phyloP scores from a whole-genome alignment of 2,797 vertebrate genomes.

The Parambassis ranga region DNA sequence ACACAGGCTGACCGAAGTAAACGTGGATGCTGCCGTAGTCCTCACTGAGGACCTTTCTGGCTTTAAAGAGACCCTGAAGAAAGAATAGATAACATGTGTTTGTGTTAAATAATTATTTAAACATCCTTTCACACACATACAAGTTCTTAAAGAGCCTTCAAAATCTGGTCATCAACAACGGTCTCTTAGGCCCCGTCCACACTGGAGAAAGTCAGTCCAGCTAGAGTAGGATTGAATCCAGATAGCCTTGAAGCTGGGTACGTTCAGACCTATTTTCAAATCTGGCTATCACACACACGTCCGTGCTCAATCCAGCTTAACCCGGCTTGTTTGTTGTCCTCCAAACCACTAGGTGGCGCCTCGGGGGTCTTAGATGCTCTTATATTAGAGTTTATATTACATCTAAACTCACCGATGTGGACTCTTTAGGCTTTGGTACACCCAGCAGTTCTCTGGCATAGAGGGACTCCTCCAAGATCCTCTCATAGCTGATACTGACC shows the following conservation, averaged over 20 bases:
- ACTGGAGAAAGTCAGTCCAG: no score
- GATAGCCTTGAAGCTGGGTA: no score
- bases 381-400: not conserved
- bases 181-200: no score
- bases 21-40: conserved; percentile 94
- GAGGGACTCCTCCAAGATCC: conserved; percentile 91
- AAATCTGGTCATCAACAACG: no score
- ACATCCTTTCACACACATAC: not conserved
- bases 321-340: no score
- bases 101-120: not conserved
- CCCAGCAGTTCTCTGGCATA: conserved; percentile 94
- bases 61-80: conserved; percentile 91
- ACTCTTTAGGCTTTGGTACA: conserved; percentile 97
- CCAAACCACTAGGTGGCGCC: no score
- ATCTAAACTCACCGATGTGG: conserved; percentile 92
- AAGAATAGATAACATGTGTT: not conserved
- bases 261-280: no score
- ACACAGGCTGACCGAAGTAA: conserved; percentile 91
- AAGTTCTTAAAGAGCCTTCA: not conserved
- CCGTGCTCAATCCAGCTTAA: no score
- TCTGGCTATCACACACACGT: no score
- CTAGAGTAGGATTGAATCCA: no score
- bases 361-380: no score
- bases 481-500: conserved; percentile 97
- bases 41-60: conserved; percentile 90